Evolutionary conservation across 2,888 invertebrate species (phyloP).

Genomic region (Nephrotoma guestfalica): DNA sequence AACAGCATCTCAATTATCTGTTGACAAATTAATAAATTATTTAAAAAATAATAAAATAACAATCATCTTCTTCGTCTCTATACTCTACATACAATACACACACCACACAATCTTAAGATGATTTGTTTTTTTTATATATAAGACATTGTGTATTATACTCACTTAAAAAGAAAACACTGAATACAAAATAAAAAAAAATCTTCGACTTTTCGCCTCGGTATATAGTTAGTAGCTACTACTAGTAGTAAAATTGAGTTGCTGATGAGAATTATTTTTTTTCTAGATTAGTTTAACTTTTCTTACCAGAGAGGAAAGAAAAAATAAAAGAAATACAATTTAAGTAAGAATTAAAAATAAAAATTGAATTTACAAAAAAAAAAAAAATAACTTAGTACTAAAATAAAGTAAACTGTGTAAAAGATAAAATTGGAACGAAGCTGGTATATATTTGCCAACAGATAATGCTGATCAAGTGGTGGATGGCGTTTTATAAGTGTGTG

Average conservation of each 20-base stretch:
- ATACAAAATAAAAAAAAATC: not conserved
- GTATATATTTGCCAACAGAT: slow-evolving; percentile 2
- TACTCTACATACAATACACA: not conserved
- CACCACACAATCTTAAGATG: not conserved
- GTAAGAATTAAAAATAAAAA: not conserved
- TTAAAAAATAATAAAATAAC: not conserved
- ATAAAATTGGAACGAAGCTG: slow-evolving; percentile 3
- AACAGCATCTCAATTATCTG: not conserved
- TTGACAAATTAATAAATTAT: not conserved
- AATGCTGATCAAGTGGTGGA: not conserved
- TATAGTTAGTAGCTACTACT: not conserved
- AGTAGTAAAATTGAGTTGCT: not conserved
- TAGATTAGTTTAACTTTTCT: not conserved
- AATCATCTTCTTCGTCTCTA: not conserved
- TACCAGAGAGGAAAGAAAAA: not conserved
- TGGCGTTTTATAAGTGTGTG: not conserved
- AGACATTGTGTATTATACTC: not conserved
- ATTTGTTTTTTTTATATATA: not conserved
- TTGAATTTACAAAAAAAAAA: not conserved
- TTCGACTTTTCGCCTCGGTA: not conserved
- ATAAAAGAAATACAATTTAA: not conserved
- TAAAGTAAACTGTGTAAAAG: not conserved
- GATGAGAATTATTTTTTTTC: slow-evolving; percentile 1
- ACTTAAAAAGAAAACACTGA: not conserved
- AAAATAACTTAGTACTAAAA: not conserved